Evolutionary conservation across 2,888 invertebrate species (phyloP), one percentile per base, ranked within the genome.

Genomic region (Opisthograptis luteolata): DNA sequence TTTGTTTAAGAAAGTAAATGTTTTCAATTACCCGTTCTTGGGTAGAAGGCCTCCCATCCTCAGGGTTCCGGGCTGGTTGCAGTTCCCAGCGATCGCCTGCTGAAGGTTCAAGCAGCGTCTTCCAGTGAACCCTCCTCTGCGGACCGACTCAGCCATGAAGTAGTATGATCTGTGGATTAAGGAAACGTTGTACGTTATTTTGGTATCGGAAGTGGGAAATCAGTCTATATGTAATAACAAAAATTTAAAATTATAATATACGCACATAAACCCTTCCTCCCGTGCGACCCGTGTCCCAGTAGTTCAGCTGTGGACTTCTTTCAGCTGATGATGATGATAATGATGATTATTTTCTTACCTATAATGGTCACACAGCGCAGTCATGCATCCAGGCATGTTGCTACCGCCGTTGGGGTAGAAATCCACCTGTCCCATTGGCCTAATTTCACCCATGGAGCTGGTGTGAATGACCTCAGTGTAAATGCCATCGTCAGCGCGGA

Each of bases 401-500:
- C 17, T 13, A 0, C 80, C 81, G 0, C 73, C 76, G 41, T 81
- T 81, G 2, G 80, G 79, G 37, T 76, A 80, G 62, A 81, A 73
- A 59, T 79, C 79, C 0, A 60, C 66, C 0, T 78, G 44, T 0
- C 54, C 80, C 0, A 76, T 8, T 0, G 68, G 60, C 1, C 42
- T 2, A 0, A 44, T 2, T 20, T 70, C 66, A 0, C 80, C 79
- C 6, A 68, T 62, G 17, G 62, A 42, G 0, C 70, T 76, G 1
- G 80, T 79, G 65, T 79, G 79, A 12, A 81, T 74, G 0, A 75
- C 70, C 32, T 80, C 81, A 0, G 74, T 77, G 62, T 79, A 80
- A 0, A 14, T 0, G 0, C 68, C 76, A 2, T 79, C 81, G 0
- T 41, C 20, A 0, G 63, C 50, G 0, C 64, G 51, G 62, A 81